Conservation (phyloP, 2,888 invertebrate species). For the Dascillus cervinus region DNA sequence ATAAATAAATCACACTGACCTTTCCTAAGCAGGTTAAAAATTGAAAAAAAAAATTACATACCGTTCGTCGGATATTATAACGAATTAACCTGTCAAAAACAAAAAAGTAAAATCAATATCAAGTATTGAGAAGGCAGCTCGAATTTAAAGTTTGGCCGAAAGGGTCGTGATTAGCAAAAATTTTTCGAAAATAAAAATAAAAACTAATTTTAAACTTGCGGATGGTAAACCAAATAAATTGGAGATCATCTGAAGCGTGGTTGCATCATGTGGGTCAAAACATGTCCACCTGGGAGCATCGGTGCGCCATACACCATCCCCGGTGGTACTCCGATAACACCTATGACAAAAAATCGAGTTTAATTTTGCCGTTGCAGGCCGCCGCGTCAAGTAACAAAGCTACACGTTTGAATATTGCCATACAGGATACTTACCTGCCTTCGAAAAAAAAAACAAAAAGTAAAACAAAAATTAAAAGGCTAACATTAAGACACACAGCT, state of each 20-base stretch:
- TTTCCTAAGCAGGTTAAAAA: too few species aligned
- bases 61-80: constrained; percentile 21
- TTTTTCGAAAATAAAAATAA: constrained; percentile 4
- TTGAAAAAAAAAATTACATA: constrained; percentile 29
- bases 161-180: too few species aligned
- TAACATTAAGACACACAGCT: constrained; percentile 37
- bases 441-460: constrained; percentile 10
- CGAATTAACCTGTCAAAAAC: constrained; percentile 35
- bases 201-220: constrained; percentile 35
- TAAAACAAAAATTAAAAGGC: constrained; percentile 26
- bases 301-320: constrained; percentile 42
- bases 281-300: constrained; percentile 41
- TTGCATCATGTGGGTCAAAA: constrained; percentile 61
- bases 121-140: too few species aligned
- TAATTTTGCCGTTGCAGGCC: constrained; percentile 2
- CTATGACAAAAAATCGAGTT: constrained; percentile 32
- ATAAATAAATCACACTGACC: too few species aligned
- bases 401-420: constrained; percentile 22
- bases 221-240: constrained; percentile 50
- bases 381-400: constrained; percentile 10
- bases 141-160: too few species aligned
- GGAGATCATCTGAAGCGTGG: constrained; percentile 83
- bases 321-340: constrained; percentile 44
- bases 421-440: constrained; percentile 31
- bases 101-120: too few species aligned